phyloP scores from a whole-genome alignment of 2,888 invertebrate genomes.

The Rugalucina vietnamica region DNA sequence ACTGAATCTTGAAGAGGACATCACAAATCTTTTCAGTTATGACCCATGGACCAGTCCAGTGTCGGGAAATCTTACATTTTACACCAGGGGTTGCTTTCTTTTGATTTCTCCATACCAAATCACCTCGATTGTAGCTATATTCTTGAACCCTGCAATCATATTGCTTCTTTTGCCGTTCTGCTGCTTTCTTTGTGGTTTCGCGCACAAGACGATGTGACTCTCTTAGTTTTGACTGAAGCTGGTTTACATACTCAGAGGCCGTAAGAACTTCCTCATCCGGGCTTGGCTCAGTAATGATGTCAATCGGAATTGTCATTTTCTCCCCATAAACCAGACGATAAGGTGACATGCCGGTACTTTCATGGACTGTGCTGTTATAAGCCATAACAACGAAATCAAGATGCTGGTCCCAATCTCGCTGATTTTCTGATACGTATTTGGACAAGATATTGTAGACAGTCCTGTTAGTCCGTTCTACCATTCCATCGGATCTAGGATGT shows the following conservation, averaged over 20 bases:
- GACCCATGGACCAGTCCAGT: conserved; percentile 23
- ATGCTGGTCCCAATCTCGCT: conserved; percentile 7
- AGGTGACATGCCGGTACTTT: not conserved
- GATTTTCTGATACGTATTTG: not conserved
- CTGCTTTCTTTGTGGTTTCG: not conserved
- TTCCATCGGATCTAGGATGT: too few species aligned
- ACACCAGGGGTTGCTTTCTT: not conserved
- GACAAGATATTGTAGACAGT: not conserved
- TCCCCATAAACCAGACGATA: not conserved
- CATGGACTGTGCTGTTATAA: conserved; percentile 3
- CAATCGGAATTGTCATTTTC: not conserved
- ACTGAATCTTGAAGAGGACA: not conserved
- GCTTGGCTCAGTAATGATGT: not conserved
- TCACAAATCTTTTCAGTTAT: conserved; percentile 6
- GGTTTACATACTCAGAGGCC: not conserved
- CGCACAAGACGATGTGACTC: not conserved
- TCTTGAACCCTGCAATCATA: not conserved
- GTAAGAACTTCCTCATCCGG: not conserved
- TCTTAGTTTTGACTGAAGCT: not conserved
- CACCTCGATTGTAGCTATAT: conserved; percentile 2
- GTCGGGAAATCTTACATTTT: conserved; percentile 3
- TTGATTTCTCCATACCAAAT: conserved; percentile 21
- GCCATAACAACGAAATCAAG: conserved; percentile 10
- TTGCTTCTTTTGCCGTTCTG: conserved; percentile 9
- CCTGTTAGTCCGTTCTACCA: too few species aligned